Percentiles rank a stretch among this genome's conserved stretches.
phyloP scores from a whole-genome alignment of 2,888 invertebrate genomes.

The Zaprionus lineosus region DNA sequence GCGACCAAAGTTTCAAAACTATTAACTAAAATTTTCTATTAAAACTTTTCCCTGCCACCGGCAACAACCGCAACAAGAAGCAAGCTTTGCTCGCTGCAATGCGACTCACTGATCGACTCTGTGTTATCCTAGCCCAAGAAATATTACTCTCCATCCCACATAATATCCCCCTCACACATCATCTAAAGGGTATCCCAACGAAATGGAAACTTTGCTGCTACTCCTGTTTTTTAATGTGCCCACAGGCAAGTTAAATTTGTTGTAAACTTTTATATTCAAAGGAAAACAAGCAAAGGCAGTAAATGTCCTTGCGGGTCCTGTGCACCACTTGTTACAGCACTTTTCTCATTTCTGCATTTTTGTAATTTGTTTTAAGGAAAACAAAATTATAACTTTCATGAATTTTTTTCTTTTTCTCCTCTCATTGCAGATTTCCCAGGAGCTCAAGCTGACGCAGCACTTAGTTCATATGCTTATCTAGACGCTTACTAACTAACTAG shows the following conservation, averaged over 20 bases:
- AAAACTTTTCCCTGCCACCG: constrained; percentile 61
- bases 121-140: background rate
- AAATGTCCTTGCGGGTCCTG: constrained; percentile 33
- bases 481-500: constrained; percentile 60
- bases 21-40: constrained; percentile 77
- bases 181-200: constrained; percentile 28
- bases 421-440: constrained; percentile 48
- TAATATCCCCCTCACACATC: background rate
- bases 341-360: constrained; percentile 2
- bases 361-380: constrained; percentile 35
- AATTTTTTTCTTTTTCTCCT: constrained; percentile 24
- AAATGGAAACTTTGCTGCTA: constrained; percentile 24
- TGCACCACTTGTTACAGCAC: constrained; percentile 14
- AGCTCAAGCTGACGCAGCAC: constrained; percentile 19
- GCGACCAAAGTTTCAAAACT: constrained; percentile 60
- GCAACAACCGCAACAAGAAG: constrained; percentile 29
- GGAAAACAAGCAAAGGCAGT: constrained; percentile 49
- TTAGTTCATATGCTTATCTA: constrained; percentile 50
- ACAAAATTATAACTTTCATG: constrained; percentile 49
- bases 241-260: constrained; percentile 74
- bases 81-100: background rate
- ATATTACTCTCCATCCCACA: no score
- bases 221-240: constrained; percentile 32
- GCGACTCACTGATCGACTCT: background rate
- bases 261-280: constrained; percentile 66